Evolutionary conservation across 2,888 invertebrate species (phyloP).

Genomic region (Cheilosia vulpina): DNA sequence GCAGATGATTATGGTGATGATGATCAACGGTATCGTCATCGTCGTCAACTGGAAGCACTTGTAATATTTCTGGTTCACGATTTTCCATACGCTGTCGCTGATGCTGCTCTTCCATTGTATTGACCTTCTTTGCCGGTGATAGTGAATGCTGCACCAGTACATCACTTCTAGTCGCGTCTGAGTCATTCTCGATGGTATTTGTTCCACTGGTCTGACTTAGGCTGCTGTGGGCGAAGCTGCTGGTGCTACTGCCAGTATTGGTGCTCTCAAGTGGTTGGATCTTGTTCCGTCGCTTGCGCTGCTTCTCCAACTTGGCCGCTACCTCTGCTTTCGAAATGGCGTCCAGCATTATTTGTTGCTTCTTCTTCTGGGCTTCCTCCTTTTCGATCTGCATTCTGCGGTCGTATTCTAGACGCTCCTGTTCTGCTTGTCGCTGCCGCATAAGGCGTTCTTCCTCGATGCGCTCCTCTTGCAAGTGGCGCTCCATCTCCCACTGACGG

Average conservation of each 20-base stretch:
- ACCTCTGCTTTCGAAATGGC: conserved; percentile 91
- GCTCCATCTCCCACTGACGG: conserved; percentile 90
- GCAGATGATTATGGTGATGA: conserved; percentile 26
- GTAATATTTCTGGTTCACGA: conserved; percentile 76
- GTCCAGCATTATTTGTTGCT: conserved; percentile 90
- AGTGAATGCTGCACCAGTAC: conserved; percentile 5
- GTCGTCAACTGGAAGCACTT: conserved; percentile 77
- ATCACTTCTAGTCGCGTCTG: conserved; percentile 48
- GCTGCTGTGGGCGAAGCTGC: conserved; percentile 45
- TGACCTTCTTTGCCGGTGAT: conserved; percentile 36
- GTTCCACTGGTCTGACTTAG: conserved; percentile 37
- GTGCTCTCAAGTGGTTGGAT: conserved; percentile 75
- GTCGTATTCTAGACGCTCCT: conserved; percentile 89
- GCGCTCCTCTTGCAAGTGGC: conserved; percentile 89
- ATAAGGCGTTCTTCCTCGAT: conserved; percentile 91
- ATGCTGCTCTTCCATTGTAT: conserved; percentile 28
- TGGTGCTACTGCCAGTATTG: conserved; percentile 48
- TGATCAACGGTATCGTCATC: conserved; percentile 70
- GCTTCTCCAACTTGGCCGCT: conserved; percentile 88
- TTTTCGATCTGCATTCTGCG: conserved; percentile 87
- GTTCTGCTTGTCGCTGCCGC: conserved; percentile 89
- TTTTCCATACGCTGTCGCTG: conserved; percentile 27
- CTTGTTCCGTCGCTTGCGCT: conserved; percentile 83
- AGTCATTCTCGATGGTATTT: conserved; percentile 49
- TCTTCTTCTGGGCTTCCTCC: conserved; percentile 88